These are phyloP conservation scores for Remorina albescens DNA, from an alignment of 2,797 vertebrate species.

Conservation along the genomic window DNA sequence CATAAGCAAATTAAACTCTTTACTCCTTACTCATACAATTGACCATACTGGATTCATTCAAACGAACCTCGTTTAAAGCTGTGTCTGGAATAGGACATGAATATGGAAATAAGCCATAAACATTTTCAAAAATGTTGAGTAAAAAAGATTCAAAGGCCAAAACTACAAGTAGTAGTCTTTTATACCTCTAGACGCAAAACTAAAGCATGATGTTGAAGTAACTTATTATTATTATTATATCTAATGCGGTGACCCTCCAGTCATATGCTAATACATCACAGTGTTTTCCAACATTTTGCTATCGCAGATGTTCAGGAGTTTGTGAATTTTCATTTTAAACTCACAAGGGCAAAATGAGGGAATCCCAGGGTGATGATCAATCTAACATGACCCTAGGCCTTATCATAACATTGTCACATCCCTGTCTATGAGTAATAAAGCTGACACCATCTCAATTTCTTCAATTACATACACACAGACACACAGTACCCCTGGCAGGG, in stretches of 20 bases:
- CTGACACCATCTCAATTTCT: constrained; percentile 61
- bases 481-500: constrained; percentile 67
- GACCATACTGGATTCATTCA: constrained; percentile 38
- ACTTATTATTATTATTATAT: constrained; percentile 1
- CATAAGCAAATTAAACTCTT: constrained; percentile 27
- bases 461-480: constrained; percentile 57
- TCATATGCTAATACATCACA: constrained; percentile 17
- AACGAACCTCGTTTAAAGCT: constrained; percentile 33
- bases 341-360: constrained; percentile 42
- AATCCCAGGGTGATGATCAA: constrained; percentile 69
- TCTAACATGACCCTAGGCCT: constrained; percentile 66
- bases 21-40: constrained; percentile 13
- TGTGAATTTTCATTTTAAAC: constrained; percentile 32
- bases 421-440: constrained; percentile 61
- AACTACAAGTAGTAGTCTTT: not conserved
- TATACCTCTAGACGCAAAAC: not conserved
- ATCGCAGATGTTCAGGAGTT: constrained; percentile 35
- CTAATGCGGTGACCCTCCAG: not conserved
- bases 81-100: constrained; percentile 44
- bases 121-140: no score
- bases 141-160: not conserved
- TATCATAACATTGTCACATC: constrained; percentile 76
- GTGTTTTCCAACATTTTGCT: constrained; percentile 23
- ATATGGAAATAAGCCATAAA: constrained; percentile 20
- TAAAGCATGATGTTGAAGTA: not conserved